Evolutionary conservation across 23 tunicate genomes (phyloP), one percentile per base, ranked within the genome.

Genomic region (Aplidium turbinatum): DNA sequence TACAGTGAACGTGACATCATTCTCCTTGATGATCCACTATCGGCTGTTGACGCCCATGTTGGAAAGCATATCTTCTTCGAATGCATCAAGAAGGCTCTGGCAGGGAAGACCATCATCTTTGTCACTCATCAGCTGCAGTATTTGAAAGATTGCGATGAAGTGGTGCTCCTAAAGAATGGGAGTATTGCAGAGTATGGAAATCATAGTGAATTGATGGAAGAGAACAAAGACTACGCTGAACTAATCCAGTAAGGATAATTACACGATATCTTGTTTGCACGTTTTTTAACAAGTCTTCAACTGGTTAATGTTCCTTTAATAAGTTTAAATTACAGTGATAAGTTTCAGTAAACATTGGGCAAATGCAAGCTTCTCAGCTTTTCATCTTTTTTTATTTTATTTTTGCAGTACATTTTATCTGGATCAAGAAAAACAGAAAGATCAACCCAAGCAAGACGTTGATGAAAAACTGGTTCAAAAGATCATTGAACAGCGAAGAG

Each of bases 21-120:
- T 25, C 57, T 94, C 0, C 72, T 94, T 18, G 99, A 94, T 33
- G 99, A 94, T 65, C 99, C 99, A 0, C 48, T 94, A 21, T 94
- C 99, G 11, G 99, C 99, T 2, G 99, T 94, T 26, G 99, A 94
- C 38, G 90, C 99, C 20, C 99, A 94, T 72, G 99, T 94, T 29
- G 99, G 92, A 34, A 94, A 87, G 58, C 89, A 94, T 38, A 94
- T 94, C 57, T 94, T 94, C 62, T 78, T 81, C 61, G 89, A 94
- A 32, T 94, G 94, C 73, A 94, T 94, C 86, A 79, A 81, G 56
- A 79, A 63, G 54, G 64, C 78, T 30, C 51, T 94, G 53, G 57
- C 27, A 9, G 85, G 68, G 19, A 78, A 69, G 51, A 94, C 95
- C 20, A 68, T 90, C 19, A 73, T 94, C n/a, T 83, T 94, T 46